Base-by-base conservation (phyloP, 2,113 vertebrate genomes). In the Amia ocellicauda region DNA sequence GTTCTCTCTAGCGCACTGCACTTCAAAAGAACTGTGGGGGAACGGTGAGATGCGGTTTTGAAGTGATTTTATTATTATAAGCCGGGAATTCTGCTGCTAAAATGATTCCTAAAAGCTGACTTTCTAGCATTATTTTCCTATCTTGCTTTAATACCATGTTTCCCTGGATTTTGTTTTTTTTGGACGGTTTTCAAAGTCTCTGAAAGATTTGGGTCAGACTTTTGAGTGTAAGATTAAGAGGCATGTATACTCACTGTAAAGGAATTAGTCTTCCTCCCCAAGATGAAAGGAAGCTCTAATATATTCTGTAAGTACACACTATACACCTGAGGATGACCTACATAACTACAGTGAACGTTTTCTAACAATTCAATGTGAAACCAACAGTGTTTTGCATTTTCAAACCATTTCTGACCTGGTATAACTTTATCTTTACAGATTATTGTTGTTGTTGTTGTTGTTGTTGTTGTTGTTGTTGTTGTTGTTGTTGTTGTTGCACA, bases 181-280 rank as follows among this genome's bases (percentile, higher is more conserved):
- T 57, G 59, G 63, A 67, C 60, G 60, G n/a, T 66, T 45, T 69
- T 77, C 29, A 73, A 67, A 74, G 66, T 55, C 49, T 67, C 27
- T 73, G 72, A 80, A 67, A 72, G 71, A 78, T 79, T 72, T 78
- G 56, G 70, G 70, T 72, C 70, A 77, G 43, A 24, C 53, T 64
- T 54, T 41, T 60, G 68, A 47, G 56, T 59, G 41, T 54, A 23
- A 36, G 43, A 72, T 63, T 56, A 53, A 40, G 2, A 13, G 58
- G n/a, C 45, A 43, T 45, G 45, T 58, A 28, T 29, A 28, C 26
- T 20, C 26, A 36, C 31, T 65, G 22, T 47, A 53, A 49, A 61
- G 42, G 43, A 57, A 56, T 23, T 56, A 59, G 31, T 43, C 17
- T 22, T 42, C 29, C 28, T 28, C 47, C 58, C 58, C 49, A 43